Conservation (phyloP, 2,113 vertebrate species). For the Microcebus jonahi region DNA sequence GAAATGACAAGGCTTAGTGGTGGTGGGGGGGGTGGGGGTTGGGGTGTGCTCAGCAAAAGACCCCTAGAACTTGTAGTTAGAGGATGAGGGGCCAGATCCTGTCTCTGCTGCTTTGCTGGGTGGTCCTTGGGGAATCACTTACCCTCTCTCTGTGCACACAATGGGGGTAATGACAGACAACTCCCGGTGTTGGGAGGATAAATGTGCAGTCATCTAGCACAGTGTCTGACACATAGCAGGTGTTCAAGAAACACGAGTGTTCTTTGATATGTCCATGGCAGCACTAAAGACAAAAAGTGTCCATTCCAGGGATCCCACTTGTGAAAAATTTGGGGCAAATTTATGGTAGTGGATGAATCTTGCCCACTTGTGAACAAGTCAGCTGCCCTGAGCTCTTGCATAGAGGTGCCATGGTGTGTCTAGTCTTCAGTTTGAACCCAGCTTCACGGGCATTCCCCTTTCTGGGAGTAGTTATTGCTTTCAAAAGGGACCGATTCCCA, state of each 20-base stretch:
- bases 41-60: background rate
- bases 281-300: background rate
- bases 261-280: background rate
- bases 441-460: background rate
- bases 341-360: background rate
- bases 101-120: background rate
- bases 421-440: too few relatives aligned
- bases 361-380: background rate
- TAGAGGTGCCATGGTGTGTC: background rate
- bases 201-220: background rate
- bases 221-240: background rate
- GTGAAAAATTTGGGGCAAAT: background rate
- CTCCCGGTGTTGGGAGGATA: background rate
- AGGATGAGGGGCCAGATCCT: background rate
- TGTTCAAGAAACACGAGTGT: background rate
- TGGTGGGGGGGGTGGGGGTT: background rate
- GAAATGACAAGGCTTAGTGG: background rate
- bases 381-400: background rate
- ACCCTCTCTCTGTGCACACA: background rate
- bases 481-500: background rate
- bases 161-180: background rate
- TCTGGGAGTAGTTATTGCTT: background rate
- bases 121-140: background rate
- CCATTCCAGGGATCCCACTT: background rate
- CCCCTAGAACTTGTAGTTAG: background rate